Conservation (phyloP, 2,113 vertebrate species). For the Brienomyrus brachyistius region DNA sequence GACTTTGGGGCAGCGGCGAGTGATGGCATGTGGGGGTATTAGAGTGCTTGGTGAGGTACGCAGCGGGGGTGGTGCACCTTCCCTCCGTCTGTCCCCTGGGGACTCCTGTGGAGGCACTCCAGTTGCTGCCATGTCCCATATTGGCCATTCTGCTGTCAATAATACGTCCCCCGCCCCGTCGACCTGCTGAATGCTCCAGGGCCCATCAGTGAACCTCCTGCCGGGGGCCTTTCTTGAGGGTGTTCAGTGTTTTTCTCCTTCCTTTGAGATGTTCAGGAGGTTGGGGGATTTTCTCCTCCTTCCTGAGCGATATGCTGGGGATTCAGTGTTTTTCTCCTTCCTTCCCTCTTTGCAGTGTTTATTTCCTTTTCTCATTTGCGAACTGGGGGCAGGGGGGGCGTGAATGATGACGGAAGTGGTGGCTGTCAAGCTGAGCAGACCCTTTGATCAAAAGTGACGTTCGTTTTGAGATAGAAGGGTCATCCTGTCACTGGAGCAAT, state of each 20-base stretch:
- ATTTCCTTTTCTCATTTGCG: background rate
- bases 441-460: background rate
- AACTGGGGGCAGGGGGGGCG: background rate
- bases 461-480: background rate
- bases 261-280: background rate
- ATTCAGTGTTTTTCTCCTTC: background rate
- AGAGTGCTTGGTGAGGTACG: background rate
- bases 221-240: background rate
- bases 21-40: background rate
- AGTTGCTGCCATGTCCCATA: background rate
- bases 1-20: background rate
- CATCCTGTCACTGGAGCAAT: background rate
- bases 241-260: background rate
- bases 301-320: background rate
- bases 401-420: background rate
- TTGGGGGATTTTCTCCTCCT: too few species aligned
- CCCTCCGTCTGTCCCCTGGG: background rate
- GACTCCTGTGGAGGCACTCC: background rate
- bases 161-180: background rate
- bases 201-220: background rate
- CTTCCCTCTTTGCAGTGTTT: background rate
- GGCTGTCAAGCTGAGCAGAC: background rate
- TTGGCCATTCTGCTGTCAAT: background rate
- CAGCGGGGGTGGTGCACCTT: background rate
- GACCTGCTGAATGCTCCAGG: background rate